phyloP scores from a whole-genome alignment of 1,140 invertebrate species.

The Lycorma delicatula region DNA sequence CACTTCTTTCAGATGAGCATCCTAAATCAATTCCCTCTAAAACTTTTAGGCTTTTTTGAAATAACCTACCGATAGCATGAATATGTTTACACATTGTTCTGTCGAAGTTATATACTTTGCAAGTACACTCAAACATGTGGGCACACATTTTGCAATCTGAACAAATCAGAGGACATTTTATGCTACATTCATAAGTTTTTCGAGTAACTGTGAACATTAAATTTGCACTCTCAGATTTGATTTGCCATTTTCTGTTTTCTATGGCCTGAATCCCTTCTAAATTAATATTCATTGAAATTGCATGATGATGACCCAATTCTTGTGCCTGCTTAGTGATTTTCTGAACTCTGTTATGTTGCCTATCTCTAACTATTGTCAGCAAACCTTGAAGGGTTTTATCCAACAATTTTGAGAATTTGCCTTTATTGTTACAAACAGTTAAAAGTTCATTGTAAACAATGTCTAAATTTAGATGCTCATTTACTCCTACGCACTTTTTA shows the following conservation, averaged over 20 bases:
- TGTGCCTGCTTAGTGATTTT: conserved; percentile 13
- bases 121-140: conserved; percentile 14
- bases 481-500: conserved; percentile 1
- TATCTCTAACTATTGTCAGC: conserved; percentile 12
- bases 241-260: not conserved
- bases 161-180: conserved; percentile 5
- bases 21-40: not conserved
- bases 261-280: not conserved
- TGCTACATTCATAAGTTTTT: not conserved
- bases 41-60: not conserved
- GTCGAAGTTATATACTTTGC: conserved; percentile 9
- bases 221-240: conserved; percentile 9
- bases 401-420: conserved; percentile 7
- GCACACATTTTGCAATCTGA: not conserved
- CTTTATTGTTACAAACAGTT: conserved; percentile 7
- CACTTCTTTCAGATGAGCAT: too few relatives aligned
- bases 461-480: conserved; percentile 16
- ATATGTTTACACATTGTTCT: conserved; percentile 17
- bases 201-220: conserved; percentile 2
- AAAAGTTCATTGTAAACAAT: conserved; percentile 11
- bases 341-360: conserved; percentile 7
- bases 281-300: not conserved
- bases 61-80: conserved; percentile 8
- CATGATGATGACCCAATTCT: conserved; percentile 5
- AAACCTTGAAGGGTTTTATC: conserved; percentile 11